Evolutionary conservation across 2,888 invertebrate species (phyloP), one percentile per base, ranked within the genome.

Genomic region (Hipparchia semele): DNA sequence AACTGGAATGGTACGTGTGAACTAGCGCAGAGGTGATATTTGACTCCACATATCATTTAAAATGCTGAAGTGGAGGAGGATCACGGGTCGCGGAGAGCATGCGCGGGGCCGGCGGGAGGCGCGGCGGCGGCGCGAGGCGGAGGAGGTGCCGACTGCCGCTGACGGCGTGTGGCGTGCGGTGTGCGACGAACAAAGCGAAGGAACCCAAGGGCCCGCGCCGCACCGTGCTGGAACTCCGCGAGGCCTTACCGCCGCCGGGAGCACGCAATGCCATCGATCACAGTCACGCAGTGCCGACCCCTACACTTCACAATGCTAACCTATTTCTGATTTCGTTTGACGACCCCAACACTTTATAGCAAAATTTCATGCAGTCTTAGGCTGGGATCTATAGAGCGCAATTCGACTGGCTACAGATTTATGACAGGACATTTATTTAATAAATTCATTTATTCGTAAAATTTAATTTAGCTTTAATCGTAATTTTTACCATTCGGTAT

Each of bases 211-310:
- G 83, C 49, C 49, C 49, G 49, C 84, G 81, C 83, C 82, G 83
- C 84, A 84, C 83, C 82, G 82, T 80, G 82, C 81, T 82, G 82
- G 81, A 83, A 78, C 81, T 76, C 80, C 82, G 81, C 81, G 80
- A 85, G 85, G 83, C 84, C 85, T 85, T 85, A 83, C 84, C 82
- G 80, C 82, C 80, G 78, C 78, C 80, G 77, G 80, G 79, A 83
- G 81, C 87, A 90, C 90, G 90, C 90, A 86, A 88, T 79, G 84
- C 82, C 88, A 90, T 89, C 88, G 87, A 89, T 89, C 89, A 89
- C 84, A 83, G 84, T 80, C 91, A 91, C 90, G 91, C 90, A 88
- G 85, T 78, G 72, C 75, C 79, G 78, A 79, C 80, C 80, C 80
- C 78, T 74, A 77, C 82, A 84, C 84, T 85, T 82, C 84, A 85